Conservation (phyloP, 2,113 vertebrate genomes). For the Camarhynchus parvulus region DNA sequence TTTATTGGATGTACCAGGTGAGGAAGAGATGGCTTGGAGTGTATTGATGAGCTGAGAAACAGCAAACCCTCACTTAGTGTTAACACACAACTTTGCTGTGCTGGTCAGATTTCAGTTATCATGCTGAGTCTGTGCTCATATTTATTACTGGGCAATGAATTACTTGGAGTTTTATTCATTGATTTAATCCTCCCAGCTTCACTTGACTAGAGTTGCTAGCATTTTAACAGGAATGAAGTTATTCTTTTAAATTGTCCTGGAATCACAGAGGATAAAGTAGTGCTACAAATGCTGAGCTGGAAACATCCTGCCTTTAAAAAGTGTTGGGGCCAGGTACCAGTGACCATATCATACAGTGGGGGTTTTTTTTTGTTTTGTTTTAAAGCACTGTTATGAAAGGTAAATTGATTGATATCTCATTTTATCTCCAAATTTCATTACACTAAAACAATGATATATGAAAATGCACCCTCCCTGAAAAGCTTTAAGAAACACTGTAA, state of each 20-base stretch:
- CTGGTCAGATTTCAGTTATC: neutral
- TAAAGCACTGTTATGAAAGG: neutral
- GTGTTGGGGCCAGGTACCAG: neutral
- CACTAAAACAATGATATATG: neutral
- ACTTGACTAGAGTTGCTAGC: neutral
- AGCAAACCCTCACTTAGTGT: neutral
- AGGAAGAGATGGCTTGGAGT: neutral
- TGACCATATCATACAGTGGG: accelerated
- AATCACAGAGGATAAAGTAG: neutral
- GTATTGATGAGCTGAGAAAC: neutral
- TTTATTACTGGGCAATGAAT: neutral
- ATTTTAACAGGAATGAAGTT: neutral
- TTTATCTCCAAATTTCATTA: neutral
- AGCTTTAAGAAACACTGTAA: neutral
- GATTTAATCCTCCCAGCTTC: neutral
- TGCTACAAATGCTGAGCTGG: neutral
- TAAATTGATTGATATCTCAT: neutral
- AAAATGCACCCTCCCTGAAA: neutral
- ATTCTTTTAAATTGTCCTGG: neutral
- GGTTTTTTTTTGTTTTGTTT: neutral
- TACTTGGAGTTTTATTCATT: neutral
- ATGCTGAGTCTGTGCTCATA: neutral
- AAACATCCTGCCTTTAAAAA: neutral
- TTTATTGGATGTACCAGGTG: neutral
- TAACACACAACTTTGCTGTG: neutral